phyloP scores from a whole-genome alignment of 2,888 invertebrate species.

The Allophyes oxyacanthae region DNA sequence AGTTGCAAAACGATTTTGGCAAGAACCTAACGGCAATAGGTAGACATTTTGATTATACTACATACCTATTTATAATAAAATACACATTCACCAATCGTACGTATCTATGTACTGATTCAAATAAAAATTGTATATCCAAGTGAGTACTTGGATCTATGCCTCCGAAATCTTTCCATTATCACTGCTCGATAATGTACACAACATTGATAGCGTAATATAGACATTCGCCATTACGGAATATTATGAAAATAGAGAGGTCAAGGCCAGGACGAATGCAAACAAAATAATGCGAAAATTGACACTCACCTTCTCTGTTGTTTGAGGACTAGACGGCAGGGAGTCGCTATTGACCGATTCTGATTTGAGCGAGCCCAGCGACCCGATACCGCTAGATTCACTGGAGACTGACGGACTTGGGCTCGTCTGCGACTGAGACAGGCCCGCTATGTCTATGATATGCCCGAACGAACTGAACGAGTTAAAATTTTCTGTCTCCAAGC shows the following conservation, averaged over 20 bases:
- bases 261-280: constrained; percentile 88
- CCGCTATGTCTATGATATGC: constrained; percentile 87
- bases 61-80: constrained; percentile 6
- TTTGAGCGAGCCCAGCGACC: constrained; percentile 88
- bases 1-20: constrained; percentile 48
- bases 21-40: constrained; percentile 39
- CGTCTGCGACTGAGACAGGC: constrained; percentile 83
- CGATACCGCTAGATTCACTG: constrained; percentile 91
- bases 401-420: constrained; percentile 89
- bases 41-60: constrained; percentile 44
- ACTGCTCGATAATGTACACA: constrained; percentile 76
- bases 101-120: no score
- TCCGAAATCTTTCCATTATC: constrained; percentile 75
- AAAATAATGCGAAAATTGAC: constrained; percentile 72
- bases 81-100: constrained; percentile 16
- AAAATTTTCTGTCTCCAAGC: constrained; percentile 88
- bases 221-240: constrained; percentile 88
- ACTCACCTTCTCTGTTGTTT: constrained; percentile 87
- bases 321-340: constrained; percentile 87
- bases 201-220: constrained; percentile 82
- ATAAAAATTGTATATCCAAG: constrained; percentile 17
- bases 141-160: constrained; percentile 44
- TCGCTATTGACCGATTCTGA: constrained; percentile 85
- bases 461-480: constrained; percentile 84
- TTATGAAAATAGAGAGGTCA: constrained; percentile 90